A percentile compares a stretch with the other conserved stretches of the same genome.
phyloP scores from a whole-genome alignment of 1,140 invertebrate species.

The Triops longicaudatus region DNA sequence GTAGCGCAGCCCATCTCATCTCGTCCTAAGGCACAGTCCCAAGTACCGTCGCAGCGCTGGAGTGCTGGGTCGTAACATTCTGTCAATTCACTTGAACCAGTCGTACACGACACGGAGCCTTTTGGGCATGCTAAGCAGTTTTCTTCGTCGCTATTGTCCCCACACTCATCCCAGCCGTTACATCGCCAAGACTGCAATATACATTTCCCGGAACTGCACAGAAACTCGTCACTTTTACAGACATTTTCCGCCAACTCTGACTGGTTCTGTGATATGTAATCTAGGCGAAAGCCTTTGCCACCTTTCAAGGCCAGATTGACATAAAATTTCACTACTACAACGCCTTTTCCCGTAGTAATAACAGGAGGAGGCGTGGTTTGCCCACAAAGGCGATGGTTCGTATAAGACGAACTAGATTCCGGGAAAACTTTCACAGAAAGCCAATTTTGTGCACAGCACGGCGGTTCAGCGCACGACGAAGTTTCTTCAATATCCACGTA shows the following conservation, averaged over 20 bases:
- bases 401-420: neutral
- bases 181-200: constrained; percentile 26
- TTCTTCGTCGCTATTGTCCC: constrained; percentile 28
- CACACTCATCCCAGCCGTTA: constrained; percentile 29
- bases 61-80: constrained; percentile 16
- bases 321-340: neutral
- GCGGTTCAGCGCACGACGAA: neutral
- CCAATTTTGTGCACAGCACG: neutral
- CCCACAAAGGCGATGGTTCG: neutral
- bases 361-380: neutral
- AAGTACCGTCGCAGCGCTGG: constrained; percentile 19
- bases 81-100: neutral
- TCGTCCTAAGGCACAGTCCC: constrained; percentile 21
- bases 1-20: constrained; percentile 8
- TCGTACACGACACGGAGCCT: neutral
- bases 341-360: neutral
- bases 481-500: neutral
- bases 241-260: neutral
- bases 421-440: neutral
- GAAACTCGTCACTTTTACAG: constrained; percentile 25
- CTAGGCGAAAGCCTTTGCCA: constrained; percentile 6
- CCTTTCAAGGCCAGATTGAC: neutral
- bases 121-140: constrained; percentile 28
- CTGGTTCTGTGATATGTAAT: constrained; percentile 8
- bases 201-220: constrained; percentile 26